Evolutionary conservation across 2,888 invertebrate genomes (phyloP).

Genomic region (Eilema depressum): DNA sequence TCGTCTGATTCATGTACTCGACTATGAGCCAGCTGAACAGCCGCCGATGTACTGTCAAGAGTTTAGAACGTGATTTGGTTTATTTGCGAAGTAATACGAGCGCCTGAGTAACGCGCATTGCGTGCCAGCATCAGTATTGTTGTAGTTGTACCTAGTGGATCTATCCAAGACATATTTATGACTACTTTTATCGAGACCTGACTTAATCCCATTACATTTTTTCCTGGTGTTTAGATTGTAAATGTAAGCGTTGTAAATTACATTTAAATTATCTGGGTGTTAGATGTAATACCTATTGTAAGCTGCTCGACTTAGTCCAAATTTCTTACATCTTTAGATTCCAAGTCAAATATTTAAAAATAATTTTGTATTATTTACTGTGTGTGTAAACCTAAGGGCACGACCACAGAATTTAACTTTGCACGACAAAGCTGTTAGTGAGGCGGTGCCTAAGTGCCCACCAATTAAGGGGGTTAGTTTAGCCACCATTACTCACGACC

Average conservation of each 20-base stretch:
- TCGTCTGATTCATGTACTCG: slow-evolving; percentile 69
- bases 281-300: background rate
- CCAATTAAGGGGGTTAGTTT: no score
- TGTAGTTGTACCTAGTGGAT: slow-evolving; percentile 40
- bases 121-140: slow-evolving; percentile 50
- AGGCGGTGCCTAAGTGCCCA: background rate
- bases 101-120: slow-evolving; percentile 52
- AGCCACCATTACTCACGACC: background rate
- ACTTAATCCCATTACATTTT: slow-evolving; percentile 23
- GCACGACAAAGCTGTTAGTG: no score
- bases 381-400: no score
- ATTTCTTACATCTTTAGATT: background rate
- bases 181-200: slow-evolving; percentile 25
- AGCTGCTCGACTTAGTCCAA: background rate
- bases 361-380: background rate
- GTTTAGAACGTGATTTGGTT: slow-evolving; percentile 50
- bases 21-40: slow-evolving; percentile 67
- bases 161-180: slow-evolving; percentile 47
- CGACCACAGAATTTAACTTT: no score
- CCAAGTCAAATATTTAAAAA: background rate
- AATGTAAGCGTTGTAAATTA: background rate
- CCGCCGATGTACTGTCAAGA: slow-evolving; percentile 66
- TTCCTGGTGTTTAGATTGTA: background rate
- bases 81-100: slow-evolving; percentile 53
- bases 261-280: background rate